A percentile compares a stretch with the other conserved stretches of the same genome.
Conservation (phyloP, 2,113 vertebrate species). For the Otolemur garnettii region DNA sequence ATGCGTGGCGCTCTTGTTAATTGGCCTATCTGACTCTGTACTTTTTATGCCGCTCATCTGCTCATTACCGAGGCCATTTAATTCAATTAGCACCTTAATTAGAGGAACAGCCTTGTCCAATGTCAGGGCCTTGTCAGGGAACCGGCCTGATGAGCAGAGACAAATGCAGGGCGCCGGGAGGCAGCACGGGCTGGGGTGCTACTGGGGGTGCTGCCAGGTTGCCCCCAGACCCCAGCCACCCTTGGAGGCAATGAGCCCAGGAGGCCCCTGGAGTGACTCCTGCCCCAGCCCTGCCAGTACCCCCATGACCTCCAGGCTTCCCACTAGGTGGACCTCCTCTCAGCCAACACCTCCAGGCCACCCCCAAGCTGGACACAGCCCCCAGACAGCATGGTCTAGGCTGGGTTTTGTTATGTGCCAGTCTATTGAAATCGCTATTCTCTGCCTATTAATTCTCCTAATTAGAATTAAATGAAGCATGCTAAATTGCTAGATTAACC, state of each 20-base stretch:
- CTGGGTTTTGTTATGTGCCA: slow-evolving; percentile 88
- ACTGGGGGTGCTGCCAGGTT: background rate
- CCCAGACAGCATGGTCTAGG: slow-evolving; percentile 61
- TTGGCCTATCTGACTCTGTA: slow-evolving; percentile 99
- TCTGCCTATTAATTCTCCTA: slow-evolving; percentile 93
- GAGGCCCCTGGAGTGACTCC: background rate
- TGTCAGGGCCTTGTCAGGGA: slow-evolving; percentile 93
- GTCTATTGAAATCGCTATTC: slow-evolving; percentile 90
- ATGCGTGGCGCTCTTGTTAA: slow-evolving; percentile 98
- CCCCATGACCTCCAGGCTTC: background rate
- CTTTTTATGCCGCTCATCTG: slow-evolving; percentile 98
- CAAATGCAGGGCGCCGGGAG: slow-evolving; percentile 88
- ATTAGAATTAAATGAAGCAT: slow-evolving; percentile 95
- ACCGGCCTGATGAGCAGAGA: slow-evolving; percentile 95
- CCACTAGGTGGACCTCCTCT: fast-evolving
- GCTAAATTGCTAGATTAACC: slow-evolving; percentile 93
- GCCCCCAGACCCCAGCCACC: background rate
- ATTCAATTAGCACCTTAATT: slow-evolving; percentile 99
- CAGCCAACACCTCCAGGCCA: background rate
- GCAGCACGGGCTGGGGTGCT: background rate
- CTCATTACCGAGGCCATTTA: slow-evolving; percentile 99
- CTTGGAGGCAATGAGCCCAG: background rate
- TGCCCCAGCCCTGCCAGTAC: fast-evolving
- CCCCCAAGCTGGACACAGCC: background rate
- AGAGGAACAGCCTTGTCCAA: slow-evolving; percentile 95